Evolutionary conservation across 2,113 vertebrate genomes (phyloP), one percentile per base, ranked within the genome.

Genomic region (Microtus richardsoni): DNA sequence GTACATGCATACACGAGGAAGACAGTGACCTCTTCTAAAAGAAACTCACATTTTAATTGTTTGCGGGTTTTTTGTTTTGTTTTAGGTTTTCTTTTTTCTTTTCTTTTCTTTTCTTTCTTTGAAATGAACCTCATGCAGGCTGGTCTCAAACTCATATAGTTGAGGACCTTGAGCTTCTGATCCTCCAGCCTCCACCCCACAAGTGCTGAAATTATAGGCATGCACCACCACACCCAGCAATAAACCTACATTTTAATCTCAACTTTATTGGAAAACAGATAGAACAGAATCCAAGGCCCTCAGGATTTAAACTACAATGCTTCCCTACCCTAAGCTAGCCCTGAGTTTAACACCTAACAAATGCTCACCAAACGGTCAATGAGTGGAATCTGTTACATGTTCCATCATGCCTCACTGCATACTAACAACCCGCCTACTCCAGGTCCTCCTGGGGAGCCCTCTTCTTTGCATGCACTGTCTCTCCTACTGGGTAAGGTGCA

Each of bases 181-280:
- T 39, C 36, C 22, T 88, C 85, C 10, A 13, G 60, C 47, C 22
- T 71, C 30, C 36, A n/a, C 36, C 85, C 19, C 7, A 7, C 33
- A 54, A 87, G 21, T 71, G 66, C 85, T 87, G 47, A 49, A 47
- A 87, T 52, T 71, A 71, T 5, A 71, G 47, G 47, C 85, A 71
- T 54, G 22, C 16, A 26, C 68, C 24, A 88, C 84, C 66, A 54
- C 68, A 66, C 47, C 66, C 47, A 88, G 68, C 66, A 88, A 73
- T 39, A 88, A 94, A 16, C 54, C 22, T n/a, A 87, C 70, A 71
- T 80, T 94, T 97, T 73, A 9, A 74, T 85, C 44, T 88, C 49
- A 39, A n/a, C 70, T 93, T 88, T 86, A 71, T 26, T 92, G 64
- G 58, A 62, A 89, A 91, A 70, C 33, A 75, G 28, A 41, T 0